Conservation (phyloP, 2,113 vertebrate species). For the Vicugna pacos region DNA sequence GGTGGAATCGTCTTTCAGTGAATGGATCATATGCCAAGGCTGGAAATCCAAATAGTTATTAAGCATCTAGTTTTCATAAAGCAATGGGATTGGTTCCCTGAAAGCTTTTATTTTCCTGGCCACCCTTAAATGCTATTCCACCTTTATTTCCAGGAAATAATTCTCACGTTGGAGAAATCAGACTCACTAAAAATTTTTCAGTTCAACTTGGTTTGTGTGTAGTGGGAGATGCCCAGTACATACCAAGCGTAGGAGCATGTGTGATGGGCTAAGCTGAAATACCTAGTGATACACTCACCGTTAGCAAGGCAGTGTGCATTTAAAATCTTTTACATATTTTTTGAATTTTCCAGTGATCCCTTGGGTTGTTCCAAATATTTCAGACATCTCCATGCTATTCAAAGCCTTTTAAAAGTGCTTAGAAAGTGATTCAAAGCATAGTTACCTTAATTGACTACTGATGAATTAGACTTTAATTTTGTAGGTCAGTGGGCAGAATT, state of each 20-base stretch:
- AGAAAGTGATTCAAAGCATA: neutral
- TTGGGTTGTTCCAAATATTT: neutral
- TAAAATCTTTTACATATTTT: neutral
- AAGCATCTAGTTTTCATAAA: neutral
- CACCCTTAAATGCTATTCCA: neutral
- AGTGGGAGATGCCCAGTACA: neutral
- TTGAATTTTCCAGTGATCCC: neutral
- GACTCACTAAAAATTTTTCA: neutral
- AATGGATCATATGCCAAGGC: neutral
- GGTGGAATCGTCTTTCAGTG: neutral
- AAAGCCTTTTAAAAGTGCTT: neutral
- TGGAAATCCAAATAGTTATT: neutral
- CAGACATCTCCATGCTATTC: neutral
- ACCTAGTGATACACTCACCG: neutral
- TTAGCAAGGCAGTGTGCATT: neutral
- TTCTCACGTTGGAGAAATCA: neutral
- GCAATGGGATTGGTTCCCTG: neutral
- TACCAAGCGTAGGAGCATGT: neutral
- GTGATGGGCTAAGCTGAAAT: neutral
- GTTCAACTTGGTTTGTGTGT: neutral
- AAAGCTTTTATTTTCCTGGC: neutral
- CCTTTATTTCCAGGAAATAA: neutral
- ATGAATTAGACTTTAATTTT: slow-evolving; percentile 35
- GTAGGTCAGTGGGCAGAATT: neutral
- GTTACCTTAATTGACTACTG: neutral